phyloP scores from a whole-genome alignment of 2,113 vertebrate genomes.

The Meriones unguiculatus region DNA sequence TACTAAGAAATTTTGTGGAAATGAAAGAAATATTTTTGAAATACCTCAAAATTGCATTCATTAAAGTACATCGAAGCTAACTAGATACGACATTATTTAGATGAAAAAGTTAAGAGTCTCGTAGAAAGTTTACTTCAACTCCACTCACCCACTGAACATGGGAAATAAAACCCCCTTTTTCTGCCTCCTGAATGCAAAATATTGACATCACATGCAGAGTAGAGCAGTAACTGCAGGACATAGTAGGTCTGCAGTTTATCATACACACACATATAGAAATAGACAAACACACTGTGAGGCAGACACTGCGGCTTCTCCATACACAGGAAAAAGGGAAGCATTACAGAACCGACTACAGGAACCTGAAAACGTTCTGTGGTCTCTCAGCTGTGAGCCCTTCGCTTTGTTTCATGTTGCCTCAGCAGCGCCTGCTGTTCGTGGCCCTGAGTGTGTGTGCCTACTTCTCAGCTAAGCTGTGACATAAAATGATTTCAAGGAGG shows the following conservation, averaged over 20 bases:
- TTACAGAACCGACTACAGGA: not conserved
- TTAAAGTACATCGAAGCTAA: not conserved
- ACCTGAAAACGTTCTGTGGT: not conserved
- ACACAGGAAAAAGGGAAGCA: not conserved
- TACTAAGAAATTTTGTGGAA: not conserved
- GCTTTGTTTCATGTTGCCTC: not conserved
- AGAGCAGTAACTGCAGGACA: not conserved
- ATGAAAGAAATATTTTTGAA: not conserved
- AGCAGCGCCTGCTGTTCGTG: not conserved
- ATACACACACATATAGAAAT: not conserved
- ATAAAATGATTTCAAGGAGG: conserved; percentile 58
- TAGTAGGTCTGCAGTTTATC: not conserved
- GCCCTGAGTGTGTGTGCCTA: not conserved
- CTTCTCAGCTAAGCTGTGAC: conserved; percentile 60
- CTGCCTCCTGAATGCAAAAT: not conserved
- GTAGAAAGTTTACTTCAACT: conserved; percentile 13
- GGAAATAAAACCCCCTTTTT: conserved; percentile 3
- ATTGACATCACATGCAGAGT: not conserved
- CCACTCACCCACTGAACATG: not conserved
- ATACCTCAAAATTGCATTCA: not conserved
- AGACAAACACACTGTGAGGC: not conserved
- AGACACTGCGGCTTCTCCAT: not conserved
- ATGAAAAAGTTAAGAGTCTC: not conserved
- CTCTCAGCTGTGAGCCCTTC: not conserved
- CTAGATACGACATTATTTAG: not conserved